These are phyloP conservation scores for Aporrectodea caliginosa DNA, from an alignment of 1,140 invertebrate species.

Conservation along the genomic window DNA sequence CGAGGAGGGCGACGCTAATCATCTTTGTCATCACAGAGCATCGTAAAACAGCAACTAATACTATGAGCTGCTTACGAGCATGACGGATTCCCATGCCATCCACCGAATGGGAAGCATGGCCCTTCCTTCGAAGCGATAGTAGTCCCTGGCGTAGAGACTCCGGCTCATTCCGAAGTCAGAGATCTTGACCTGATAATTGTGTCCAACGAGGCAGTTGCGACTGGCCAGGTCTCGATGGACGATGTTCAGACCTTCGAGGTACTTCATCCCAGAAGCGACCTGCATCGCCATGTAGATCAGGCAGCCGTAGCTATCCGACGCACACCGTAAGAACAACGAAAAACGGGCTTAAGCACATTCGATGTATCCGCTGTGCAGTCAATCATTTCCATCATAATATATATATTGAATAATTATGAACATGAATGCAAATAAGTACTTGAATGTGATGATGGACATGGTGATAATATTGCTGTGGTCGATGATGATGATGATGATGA, in stretches of 20 bases:
- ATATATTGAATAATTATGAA: no score
- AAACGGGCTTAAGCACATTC: no score
- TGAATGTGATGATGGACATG: no score
- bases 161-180: conserved; percentile 88
- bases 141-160: conserved; percentile 72
- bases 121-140: conserved; percentile 68
- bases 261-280: conserved; percentile 84
- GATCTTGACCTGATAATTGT: conserved; percentile 80
- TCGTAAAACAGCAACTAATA: conserved; percentile 29
- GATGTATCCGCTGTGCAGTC: no score
- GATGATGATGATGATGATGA: no score
- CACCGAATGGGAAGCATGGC: conserved; percentile 77
- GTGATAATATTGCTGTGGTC: no score
- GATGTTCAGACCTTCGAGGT: conserved; percentile 73
- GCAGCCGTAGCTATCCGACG: conserved; percentile 72
- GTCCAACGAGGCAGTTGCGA: conserved; percentile 78
- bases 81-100: conserved; percentile 84
- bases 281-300: conserved; percentile 77
- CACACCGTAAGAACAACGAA: no score
- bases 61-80: conserved; percentile 63
- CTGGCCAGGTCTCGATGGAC: conserved; percentile 74
- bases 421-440: no score
- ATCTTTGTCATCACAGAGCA: no score
- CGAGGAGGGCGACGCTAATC: no score
- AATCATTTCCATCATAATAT: no score